Percentiles rank a stretch among this genome's conserved stretches.
phyloP scores from a whole-genome alignment of 2,888 invertebrate genomes.

The Xestoiulus laeticollis region DNA sequence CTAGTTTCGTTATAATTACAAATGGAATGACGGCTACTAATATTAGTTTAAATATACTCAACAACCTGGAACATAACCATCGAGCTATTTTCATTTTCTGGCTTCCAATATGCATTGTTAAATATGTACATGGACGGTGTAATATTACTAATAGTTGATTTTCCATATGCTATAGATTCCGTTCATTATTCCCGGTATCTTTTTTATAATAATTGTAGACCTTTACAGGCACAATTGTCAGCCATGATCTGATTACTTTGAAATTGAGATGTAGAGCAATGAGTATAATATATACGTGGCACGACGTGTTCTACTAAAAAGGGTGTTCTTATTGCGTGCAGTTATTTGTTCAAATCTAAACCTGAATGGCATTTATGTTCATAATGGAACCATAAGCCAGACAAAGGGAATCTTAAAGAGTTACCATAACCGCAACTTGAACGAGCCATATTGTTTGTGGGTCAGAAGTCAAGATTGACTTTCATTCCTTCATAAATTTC shows the following conservation, averaged over 20 bases:
- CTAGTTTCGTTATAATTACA: background rate
- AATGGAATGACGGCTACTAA: background rate
- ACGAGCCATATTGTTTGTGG: background rate
- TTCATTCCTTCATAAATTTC: background rate
- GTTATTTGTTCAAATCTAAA: slow-evolving; percentile 23
- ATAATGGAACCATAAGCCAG: background rate
- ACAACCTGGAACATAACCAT: background rate
- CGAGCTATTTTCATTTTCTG: background rate
- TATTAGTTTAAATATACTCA: background rate
- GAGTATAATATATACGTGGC: background rate
- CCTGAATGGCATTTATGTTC: slow-evolving; percentile 28
- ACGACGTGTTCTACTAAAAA: background rate
- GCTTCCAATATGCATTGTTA: background rate
- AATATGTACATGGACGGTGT: background rate
- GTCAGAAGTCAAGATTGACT: slow-evolving; percentile 21
- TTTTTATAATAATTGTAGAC: background rate
- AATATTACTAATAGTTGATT: background rate
- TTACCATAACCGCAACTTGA: slow-evolving; percentile 8
- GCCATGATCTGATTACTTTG: slow-evolving; percentile 34
- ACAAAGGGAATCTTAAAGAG: slow-evolving; percentile 16
- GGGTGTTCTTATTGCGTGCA: background rate
- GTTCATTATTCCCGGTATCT: background rate
- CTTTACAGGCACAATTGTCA: background rate
- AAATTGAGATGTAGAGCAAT: background rate
- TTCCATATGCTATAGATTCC: background rate